Evolutionary conservation across 2,797 vertebrate species (phyloP).

Genomic region (Pampus argenteus): DNA sequence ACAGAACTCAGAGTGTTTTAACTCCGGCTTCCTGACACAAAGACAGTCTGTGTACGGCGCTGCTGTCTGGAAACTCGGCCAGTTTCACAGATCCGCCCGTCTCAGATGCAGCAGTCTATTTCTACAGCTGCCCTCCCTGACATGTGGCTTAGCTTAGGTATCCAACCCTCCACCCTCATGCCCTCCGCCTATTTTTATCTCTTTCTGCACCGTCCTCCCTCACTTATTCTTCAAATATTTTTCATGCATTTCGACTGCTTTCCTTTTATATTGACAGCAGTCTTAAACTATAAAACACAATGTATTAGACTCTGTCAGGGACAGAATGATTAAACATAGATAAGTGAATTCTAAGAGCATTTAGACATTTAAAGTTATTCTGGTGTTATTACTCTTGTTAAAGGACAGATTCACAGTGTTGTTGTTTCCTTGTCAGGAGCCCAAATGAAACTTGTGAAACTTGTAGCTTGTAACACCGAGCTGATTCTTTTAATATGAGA

Average conservation of each 20-base stretch:
- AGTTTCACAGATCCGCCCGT: conserved; percentile 28
- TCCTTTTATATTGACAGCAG: background rate
- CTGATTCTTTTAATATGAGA: background rate
- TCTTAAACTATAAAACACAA: too few relatives aligned
- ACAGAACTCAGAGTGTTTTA: background rate
- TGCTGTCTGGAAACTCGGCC: conserved; percentile 7
- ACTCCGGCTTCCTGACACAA: background rate
- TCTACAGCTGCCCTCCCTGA: conserved; percentile 51
- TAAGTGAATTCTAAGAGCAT: too few relatives aligned
- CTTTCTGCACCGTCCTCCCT: conserved; percentile 9
- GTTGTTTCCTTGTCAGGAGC: too few relatives aligned
- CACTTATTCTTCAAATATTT: conserved; percentile 16
- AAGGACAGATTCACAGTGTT: too few relatives aligned
- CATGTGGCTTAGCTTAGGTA: conserved; percentile 45
- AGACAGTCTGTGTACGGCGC: background rate
- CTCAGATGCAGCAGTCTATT: conserved; percentile 32
- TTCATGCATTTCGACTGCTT: background rate
- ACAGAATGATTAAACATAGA: too few relatives aligned
- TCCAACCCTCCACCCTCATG: conserved; percentile 46
- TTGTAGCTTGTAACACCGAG: too few relatives aligned
- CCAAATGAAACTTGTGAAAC: too few relatives aligned
- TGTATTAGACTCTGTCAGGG: too few relatives aligned
- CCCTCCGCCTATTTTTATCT: conserved; percentile 43
- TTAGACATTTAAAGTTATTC: too few relatives aligned
- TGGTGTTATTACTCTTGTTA: too few relatives aligned